Evolutionary conservation across 2,113 vertebrate genomes (phyloP).

Genomic region (Lonchura striata): DNA sequence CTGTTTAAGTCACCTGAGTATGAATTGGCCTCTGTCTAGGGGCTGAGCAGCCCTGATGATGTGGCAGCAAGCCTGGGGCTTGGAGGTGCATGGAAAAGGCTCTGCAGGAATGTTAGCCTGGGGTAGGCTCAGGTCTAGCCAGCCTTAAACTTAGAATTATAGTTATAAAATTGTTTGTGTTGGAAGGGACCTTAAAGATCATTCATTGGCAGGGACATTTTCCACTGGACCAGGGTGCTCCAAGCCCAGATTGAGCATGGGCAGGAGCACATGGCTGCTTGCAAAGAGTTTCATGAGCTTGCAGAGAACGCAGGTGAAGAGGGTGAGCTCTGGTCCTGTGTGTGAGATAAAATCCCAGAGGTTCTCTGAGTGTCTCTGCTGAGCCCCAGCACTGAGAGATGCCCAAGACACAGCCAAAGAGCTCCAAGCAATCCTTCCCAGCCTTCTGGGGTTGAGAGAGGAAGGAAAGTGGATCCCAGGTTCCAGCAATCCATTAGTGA

Average conservation of each 20-base stretch:
- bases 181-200: neutral
- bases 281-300: neutral
- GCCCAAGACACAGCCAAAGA: neutral
- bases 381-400: neutral
- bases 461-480: neutral
- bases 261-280: neutral
- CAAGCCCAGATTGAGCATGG: neutral
- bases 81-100: neutral
- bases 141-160: neutral
- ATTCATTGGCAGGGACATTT: neutral
- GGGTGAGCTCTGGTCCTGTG: accelerated
- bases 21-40: neutral
- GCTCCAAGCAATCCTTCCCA: neutral
- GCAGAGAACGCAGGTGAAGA: accelerated
- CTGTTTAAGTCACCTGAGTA: neutral
- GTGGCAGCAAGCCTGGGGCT: neutral
- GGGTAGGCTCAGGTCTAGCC: neutral
- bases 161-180: neutral
- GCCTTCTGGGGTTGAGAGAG: neutral
- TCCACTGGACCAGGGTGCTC: neutral
- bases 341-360: neutral
- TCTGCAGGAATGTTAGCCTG: neutral
- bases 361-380: neutral
- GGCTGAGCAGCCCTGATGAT: neutral
- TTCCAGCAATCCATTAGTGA: neutral